Evolutionary conservation across 2,888 invertebrate genomes (phyloP).

Genomic region (Eristalis intricaria): DNA sequence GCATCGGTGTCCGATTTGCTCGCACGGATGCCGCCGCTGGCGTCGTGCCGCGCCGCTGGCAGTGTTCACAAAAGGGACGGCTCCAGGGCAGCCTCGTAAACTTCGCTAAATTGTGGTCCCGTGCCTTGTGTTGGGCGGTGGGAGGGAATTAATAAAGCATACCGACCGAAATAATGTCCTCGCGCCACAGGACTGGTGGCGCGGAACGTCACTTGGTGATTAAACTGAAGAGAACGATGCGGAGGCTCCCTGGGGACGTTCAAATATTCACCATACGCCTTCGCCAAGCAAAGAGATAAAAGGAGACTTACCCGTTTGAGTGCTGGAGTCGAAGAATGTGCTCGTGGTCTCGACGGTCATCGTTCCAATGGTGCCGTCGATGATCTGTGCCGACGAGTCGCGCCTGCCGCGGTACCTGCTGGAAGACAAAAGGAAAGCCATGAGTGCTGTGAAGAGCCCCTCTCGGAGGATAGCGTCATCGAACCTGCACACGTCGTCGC

Average conservation of each 20-base stretch:
- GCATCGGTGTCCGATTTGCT: conserved; percentile 1
- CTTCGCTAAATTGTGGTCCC: neutral
- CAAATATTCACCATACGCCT: too few species aligned
- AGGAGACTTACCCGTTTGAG: conserved; percentile 91
- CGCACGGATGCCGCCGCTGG: neutral
- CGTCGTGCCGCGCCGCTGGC: neutral
- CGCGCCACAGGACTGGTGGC: neutral
- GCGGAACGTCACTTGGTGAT: neutral
- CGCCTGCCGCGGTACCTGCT: conserved; percentile 81
- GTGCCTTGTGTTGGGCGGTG: too few species aligned
- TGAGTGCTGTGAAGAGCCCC: neutral
- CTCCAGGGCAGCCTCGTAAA: conserved; percentile 18
- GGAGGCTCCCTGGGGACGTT: neutral
- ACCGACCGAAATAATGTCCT: conserved; percentile 8
- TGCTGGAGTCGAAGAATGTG: conserved; percentile 95
- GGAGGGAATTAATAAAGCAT: conserved; percentile 25
- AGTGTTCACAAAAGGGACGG: conserved; percentile 21
- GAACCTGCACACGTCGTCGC: conserved; percentile 86
- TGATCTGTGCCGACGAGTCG: conserved; percentile 94
- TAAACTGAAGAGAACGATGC: conserved; percentile 3
- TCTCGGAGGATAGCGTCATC: neutral
- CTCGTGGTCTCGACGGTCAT: conserved; percentile 97
- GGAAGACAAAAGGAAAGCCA: neutral
- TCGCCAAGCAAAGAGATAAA: neutral
- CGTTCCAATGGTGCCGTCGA: conserved; percentile 94